Conservation (phyloP, 2,888 invertebrate species). For the Gortyna flavago region DNA sequence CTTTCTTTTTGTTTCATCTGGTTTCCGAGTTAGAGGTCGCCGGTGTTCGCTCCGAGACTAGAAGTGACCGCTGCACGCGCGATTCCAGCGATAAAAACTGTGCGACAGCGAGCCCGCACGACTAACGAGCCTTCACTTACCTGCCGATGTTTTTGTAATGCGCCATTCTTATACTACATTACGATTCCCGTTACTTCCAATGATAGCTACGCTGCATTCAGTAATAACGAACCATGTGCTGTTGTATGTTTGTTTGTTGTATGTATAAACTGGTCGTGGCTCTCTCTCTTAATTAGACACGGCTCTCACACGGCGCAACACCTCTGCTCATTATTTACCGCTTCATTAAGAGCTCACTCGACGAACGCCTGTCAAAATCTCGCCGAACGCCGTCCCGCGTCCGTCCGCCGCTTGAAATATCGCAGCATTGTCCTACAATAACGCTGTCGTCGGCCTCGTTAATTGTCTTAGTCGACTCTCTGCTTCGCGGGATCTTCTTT, state of each 20-base stretch:
- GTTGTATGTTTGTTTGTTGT: conserved; percentile 61
- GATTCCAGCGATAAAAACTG: conserved; percentile 84
- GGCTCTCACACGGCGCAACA: conserved; percentile 84
- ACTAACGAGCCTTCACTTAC: conserved; percentile 81
- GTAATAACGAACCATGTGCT: conserved; percentile 75
- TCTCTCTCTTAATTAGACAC: conserved; percentile 86
- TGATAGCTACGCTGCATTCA: conserved; percentile 67
- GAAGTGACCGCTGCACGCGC: conserved; percentile 86
- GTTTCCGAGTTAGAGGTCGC: conserved; percentile 89
- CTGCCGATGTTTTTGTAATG: conserved; percentile 75
- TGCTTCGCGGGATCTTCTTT: conserved; percentile 76
- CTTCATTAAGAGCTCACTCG: conserved; percentile 89
- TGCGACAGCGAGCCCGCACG: conserved; percentile 76
- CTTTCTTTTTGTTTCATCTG: conserved; percentile 87
- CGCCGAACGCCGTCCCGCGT: conserved; percentile 80
- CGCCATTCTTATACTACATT: conserved; percentile 70
- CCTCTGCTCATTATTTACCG: conserved; percentile 89
- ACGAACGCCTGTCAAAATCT: conserved; percentile 88
- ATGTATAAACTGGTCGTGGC: conserved; percentile 78
- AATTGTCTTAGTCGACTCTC: conserved; percentile 83
- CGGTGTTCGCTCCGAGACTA: conserved; percentile 79
- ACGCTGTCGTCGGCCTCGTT: conserved; percentile 86
- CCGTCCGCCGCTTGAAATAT: conserved; percentile 84
- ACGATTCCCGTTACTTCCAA: conserved; percentile 72
- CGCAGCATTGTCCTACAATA: conserved; percentile 87